Evolutionary conservation across 92 coral and sea anemone species (phyloP), one percentile per base, ranked within the genome.

Genomic region (Epizoanthus scotinus): DNA sequence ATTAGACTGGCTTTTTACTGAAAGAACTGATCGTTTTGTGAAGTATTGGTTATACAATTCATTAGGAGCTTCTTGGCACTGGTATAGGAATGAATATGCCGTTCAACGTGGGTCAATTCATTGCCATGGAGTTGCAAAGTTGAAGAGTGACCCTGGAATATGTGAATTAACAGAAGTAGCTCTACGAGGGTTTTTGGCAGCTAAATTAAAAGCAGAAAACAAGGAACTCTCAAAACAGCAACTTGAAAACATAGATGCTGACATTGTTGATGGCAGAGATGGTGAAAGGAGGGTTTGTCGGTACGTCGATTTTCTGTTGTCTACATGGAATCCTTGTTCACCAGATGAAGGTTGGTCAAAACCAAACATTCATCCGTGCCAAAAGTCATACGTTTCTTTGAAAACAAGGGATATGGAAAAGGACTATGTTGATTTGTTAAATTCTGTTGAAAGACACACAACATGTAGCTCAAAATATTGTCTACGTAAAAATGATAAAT

Each of bases 71-170:
- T 49, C 64, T 8, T 80, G 84, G 84, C 84, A 80, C 40, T 80
- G 84, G 82, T 73, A 73, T 54, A 73, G 79, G 42, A 52, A 50
- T 73, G 79, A 73, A 52, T 73, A 73, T 73, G 79, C 82, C 0
- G 62, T 58, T 26, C 70, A 75, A 57, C 42, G 82, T 54, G 82
- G 82, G 13, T 75, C 82, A 8, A 88, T 88, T 73, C 91, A 88
- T 67, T 88, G 89, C 73, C 91, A 88, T 84, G 91, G 82, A n/a
- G 78, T 88, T 6, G 89, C 91, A 79, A 88, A 88, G 75, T 82
- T 88, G 24, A 29, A 83, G 31, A 79, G 24, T n/a, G 71, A 61
- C 24, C 82, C 71, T 12, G 82, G 82, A 25, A 8, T 77, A 34
- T 77, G 82, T 60, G 69, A 77, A 38, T 38, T 77, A 57, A 77